Evolutionary conservation across 2,888 invertebrate genomes (phyloP), one percentile per base, ranked within the genome.

Genomic region (Archips crataeganus): DNA sequence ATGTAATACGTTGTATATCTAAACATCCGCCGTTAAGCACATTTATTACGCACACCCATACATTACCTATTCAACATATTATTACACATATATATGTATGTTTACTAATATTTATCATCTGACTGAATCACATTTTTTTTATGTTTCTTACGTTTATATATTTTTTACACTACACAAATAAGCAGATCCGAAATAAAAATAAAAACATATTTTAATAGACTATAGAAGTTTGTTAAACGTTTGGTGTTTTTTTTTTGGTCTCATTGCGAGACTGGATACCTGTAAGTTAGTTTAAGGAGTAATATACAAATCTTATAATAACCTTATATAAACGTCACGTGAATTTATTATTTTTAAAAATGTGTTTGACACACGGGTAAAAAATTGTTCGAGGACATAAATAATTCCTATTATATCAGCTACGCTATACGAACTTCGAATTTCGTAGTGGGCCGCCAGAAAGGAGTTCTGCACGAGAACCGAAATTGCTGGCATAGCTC

Each of bases 51-150:
- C 80, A 78, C 77, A 78, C 76, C 71, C 79, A 80, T 81, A 81
- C 78, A 77, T 80, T 79, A 77, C 79, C 81, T 84, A 85, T 80
- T 80, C 79, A 79, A 82, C 79, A 80, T 80, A 77, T 77, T 70
- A 65, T 79, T 75, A 78, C 71, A 78, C 77, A 79, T 67, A 76
- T 79, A 76, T 71, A 80, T 83, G 79, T 84, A 86, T 75, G 78
- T 83, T 23, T 70, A 80, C 81, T 80, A 80, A 80, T 82, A 80
- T 86, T 87, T 82, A 80, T 86, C 87, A 5, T 87, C 59, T 73
- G 87, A 84, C 82, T 84, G 90, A 90, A 90, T 90, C 90, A 90
- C 90, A 90, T 90, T 90, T 82, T 85, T 87, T 84, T 73, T 83
- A 80, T 78, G 80, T 73, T 71, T 78, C 82, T 83, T 85, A 85